Base-by-base conservation (phyloP, 1,140 invertebrate species). In the Nixonia krombeini region DNA sequence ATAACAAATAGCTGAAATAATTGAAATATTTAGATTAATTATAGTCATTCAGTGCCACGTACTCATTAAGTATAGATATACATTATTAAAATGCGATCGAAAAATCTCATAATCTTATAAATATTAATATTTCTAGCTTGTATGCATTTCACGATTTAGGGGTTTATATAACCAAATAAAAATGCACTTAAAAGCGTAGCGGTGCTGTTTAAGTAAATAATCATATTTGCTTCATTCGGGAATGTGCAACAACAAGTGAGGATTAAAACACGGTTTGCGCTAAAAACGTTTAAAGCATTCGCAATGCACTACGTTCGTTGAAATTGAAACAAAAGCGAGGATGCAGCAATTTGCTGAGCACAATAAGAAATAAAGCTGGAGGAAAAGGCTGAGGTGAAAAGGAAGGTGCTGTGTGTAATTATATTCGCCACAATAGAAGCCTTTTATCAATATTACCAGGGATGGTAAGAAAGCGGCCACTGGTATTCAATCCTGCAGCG, bases 381-480 rank as follows among this genome's bases (percentile, higher is more conserved):
- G 2, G 13, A n/a, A 4, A n/a, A 31, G 17, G 44, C 6, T 26
- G 38, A 16, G 38, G 38, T 18, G 46, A 44, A 40, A 47, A 47
- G 21, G n/a, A n/a, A n/a, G n/a, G n/a, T n/a, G n/a, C n/a, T n/a
- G 35, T 35, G 17, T 25, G 18, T 40, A 50, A 63, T 57, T 57
- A 38, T 42, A 50, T 37, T 9, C 37, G 17, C 12, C 16, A 53
- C 23, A 38, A 53, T 38, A 76, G 57, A 76, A 75, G 74, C 68
- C 55, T 64, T 72, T 82, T 70, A 76, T 72, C 66, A 74, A 74
- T 71, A 67, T 79, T 83, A 78, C 87, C 89, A 75, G 90, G 90
- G 82, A 92, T 88, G 79, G 89, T 87, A 86, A 92, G 88, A 86
- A 91, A 92, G 82, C 90, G 90, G 85, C 89, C 89, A 79, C 87